phyloP scores from a whole-genome alignment of 1,140 invertebrate species.

The Marisa cornuarietis region DNA sequence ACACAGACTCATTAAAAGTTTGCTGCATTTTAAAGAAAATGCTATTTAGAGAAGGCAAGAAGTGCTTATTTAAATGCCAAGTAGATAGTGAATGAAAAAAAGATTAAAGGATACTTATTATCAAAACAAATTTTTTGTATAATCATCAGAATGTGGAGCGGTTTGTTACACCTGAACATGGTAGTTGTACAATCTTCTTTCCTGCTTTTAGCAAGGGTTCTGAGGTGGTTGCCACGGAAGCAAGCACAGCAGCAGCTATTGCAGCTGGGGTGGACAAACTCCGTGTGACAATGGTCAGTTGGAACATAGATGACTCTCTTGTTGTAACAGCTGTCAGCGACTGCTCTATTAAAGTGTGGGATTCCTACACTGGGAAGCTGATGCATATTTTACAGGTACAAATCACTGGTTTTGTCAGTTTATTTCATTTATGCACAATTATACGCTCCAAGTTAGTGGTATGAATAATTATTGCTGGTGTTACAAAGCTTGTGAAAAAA shows the following conservation, averaged over 20 bases:
- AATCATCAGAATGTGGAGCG: too few species aligned
- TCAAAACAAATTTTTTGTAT: too few species aligned
- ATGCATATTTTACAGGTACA: constrained; percentile 62
- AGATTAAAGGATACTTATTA: too few species aligned
- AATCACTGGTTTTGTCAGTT: not conserved
- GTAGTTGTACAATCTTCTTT: constrained; percentile 1
- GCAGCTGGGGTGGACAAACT: constrained; percentile 72
- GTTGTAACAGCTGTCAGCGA: constrained; percentile 92
- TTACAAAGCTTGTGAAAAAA: too few species aligned
- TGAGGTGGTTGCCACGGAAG: not conserved
- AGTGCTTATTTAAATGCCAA: not conserved
- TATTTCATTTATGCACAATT: too few species aligned
- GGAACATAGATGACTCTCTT: constrained; percentile 87
- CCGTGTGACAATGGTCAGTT: constrained; percentile 95
- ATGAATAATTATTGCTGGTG: too few species aligned
- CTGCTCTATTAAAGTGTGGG: constrained; percentile 88
- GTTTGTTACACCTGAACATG: not conserved
- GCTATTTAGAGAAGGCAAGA: not conserved
- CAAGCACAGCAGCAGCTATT: constrained; percentile 17
- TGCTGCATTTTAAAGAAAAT: not conserved
- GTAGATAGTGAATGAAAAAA: not conserved
- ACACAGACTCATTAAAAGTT: too few species aligned
- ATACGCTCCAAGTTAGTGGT: too few species aligned
- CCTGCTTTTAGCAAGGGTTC: constrained; percentile 6
- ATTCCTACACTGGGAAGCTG: constrained; percentile 69